Conservation (phyloP, 2,888 invertebrate species). For the Melanotus villosus region DNA sequence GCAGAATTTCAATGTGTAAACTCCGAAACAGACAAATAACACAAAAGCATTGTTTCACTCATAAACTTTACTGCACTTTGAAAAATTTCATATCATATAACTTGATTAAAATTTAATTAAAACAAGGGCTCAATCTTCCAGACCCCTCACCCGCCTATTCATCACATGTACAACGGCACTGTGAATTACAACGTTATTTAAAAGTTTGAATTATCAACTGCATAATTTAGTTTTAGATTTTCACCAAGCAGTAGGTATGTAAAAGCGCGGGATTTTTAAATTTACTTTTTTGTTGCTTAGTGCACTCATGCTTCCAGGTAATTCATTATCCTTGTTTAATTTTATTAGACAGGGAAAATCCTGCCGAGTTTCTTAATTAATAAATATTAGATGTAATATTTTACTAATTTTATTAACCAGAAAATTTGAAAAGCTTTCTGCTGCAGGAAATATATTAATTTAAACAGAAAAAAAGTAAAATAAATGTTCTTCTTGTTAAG, state of each 20-base stretch:
- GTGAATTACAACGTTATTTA: slow-evolving; percentile 6
- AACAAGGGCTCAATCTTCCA: slow-evolving; percentile 11
- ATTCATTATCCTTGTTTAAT: no score
- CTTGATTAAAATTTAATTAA: slow-evolving; percentile 24
- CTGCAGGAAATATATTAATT: no score
- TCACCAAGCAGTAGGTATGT: neutral
- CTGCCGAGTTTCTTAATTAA: no score
- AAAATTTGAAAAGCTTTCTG: no score
- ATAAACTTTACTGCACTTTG: slow-evolving; percentile 15
- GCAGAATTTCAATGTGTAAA: slow-evolving; percentile 21
- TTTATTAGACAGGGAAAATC: no score
- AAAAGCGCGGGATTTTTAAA: no score
- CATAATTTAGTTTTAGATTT: slow-evolving; percentile 24
- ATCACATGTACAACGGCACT: neutral
- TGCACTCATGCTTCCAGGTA: no score
- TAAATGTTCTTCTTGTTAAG: no score
- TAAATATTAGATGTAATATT: no score
- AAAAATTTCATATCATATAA: slow-evolving; percentile 18
- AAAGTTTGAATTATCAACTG: slow-evolving; percentile 11
- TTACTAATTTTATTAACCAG: no score
- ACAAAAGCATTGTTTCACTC: slow-evolving; percentile 8
- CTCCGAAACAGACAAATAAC: slow-evolving; percentile 20
- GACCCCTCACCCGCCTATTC: no score
- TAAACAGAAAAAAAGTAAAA: no score
- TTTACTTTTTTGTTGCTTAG: neutral